These are phyloP conservation scores for Dendronephthya gigantea DNA, from an alignment of 64 coral and sea anemone species.

Conservation along the genomic window DNA sequence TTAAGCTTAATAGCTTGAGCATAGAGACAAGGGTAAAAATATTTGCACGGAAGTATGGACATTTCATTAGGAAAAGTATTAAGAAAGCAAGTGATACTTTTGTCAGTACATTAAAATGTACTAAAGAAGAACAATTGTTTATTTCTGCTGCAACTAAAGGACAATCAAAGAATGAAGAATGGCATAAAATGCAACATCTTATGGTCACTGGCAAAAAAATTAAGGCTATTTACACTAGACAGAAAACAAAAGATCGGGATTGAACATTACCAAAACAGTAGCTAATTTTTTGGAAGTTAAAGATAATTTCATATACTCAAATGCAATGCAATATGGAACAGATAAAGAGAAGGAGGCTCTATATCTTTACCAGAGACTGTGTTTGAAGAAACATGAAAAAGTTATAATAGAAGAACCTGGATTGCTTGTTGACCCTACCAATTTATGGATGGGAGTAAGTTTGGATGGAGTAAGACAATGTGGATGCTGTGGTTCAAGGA, in stretches of 20 bases:
- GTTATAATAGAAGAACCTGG: slow-evolving; percentile 56
- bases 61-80: slow-evolving; percentile 1
- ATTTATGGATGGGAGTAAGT: slow-evolving; percentile 50
- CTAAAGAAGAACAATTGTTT: slow-evolving; percentile 19
- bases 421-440: slow-evolving; percentile 22
- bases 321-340: slow-evolving; percentile 11
- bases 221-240: not conserved
- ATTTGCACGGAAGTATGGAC: slow-evolving; percentile 2
- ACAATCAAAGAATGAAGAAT: not conserved
- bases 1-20: not conserved
- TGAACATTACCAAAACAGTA: not conserved
- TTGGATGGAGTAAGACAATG: slow-evolving; percentile 51
- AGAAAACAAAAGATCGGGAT: not conserved
- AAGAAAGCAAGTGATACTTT: slow-evolving; percentile 19
- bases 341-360: slow-evolving; percentile 13
- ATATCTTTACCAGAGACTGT: slow-evolving; percentile 13
- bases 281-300: slow-evolving; percentile 10
- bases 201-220: slow-evolving; percentile 11
- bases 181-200: not conserved
- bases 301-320: not conserved
- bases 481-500: slow-evolving; percentile 38
- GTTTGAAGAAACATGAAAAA: slow-evolving; percentile 30
- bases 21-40: slow-evolving; percentile 8
- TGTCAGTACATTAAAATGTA: not conserved
- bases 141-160: not conserved